These are phyloP conservation scores for Drosophila elegans DNA, from an alignment of 1,140 invertebrate species.

Conservation along the genomic window DNA sequence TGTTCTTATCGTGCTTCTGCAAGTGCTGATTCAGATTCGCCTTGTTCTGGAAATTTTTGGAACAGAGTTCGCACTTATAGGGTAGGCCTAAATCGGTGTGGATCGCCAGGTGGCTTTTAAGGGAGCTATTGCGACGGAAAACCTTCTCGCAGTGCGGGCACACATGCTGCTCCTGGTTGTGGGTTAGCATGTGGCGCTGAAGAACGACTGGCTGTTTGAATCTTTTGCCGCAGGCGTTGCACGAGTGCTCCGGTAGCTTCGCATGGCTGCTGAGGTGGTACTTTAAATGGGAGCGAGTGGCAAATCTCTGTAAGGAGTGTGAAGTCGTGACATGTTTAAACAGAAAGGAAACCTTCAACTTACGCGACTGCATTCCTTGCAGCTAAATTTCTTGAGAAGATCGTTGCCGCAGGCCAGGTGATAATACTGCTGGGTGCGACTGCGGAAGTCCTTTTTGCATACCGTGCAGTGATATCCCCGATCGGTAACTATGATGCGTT, in stretches of 20 bases:
- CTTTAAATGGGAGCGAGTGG: conserved; percentile 67
- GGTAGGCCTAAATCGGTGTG: conserved; percentile 60
- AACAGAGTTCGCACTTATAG: conserved; percentile 84
- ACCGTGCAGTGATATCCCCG: conserved; percentile 85
- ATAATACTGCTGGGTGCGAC: conserved; percentile 86
- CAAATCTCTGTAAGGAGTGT: conserved; percentile 54
- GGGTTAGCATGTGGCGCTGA: conserved; percentile 50
- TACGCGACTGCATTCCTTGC: conserved; percentile 61
- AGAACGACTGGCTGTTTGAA: conserved; percentile 54
- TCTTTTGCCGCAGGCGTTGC: conserved; percentile 45
- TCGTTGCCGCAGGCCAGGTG: conserved; percentile 85
- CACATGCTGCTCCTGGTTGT: conserved; percentile 16
- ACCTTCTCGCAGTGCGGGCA: conserved; percentile 59
- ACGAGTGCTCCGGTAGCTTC: conserved; percentile 18
- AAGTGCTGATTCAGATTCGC: conserved; percentile 84
- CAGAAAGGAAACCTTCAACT: background rate
- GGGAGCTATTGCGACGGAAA: conserved; percentile 45
- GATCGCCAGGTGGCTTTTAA: conserved; percentile 40
- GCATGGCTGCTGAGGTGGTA: conserved; percentile 70
- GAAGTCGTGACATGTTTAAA: background rate
- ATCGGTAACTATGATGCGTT: conserved; percentile 35
- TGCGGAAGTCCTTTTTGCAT: conserved; percentile 86
- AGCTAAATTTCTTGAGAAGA: conserved; percentile 56
- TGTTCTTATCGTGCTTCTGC: conserved; percentile 63
- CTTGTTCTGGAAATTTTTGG: conserved; percentile 84